phyloP scores from a whole-genome alignment of 2,888 invertebrate genomes.

The Dinocampus coccinellae region DNA sequence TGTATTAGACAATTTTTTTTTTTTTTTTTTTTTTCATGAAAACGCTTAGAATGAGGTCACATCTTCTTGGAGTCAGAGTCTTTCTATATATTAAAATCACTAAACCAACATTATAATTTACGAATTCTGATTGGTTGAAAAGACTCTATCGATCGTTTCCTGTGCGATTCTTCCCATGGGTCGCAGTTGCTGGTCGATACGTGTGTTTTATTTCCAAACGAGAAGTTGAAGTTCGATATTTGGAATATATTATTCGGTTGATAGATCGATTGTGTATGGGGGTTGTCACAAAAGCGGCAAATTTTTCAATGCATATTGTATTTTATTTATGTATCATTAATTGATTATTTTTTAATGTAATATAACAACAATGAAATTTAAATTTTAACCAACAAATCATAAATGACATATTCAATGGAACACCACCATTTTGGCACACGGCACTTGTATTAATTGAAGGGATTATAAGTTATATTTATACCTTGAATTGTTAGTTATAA shows the following conservation, averaged over 20 bases:
- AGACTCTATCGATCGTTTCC: not conserved
- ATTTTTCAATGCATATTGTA: not conserved
- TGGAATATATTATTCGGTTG: constrained; percentile 3
- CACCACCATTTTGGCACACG: not conserved
- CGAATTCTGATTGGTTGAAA: not conserved
- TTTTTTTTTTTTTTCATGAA: too few species aligned
- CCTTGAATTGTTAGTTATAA: not conserved
- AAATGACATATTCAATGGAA: not conserved
- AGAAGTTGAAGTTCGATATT: constrained; percentile 24
- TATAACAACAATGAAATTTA: not conserved
- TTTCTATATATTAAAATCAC: not conserved
- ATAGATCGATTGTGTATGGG: constrained; percentile 1
- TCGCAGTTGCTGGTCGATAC: constrained; percentile 7
- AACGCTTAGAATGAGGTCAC: too few species aligned
- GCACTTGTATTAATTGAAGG: not conserved
- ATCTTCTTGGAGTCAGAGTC: too few species aligned
- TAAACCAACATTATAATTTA: not conserved
- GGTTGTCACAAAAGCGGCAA: constrained; percentile 20
- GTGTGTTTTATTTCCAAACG: constrained; percentile 12
- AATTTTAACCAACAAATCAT: not conserved
- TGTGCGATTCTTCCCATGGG: constrained; percentile 1
- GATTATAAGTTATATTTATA: not conserved
- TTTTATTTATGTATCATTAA: not conserved
- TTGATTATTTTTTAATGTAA: not conserved
- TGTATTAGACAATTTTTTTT: too few species aligned